A percentile compares a stretch with the other conserved stretches of the same genome.
phyloP scores from a whole-genome alignment of 2,113 vertebrate genomes.

The Cottus gobio region DNA sequence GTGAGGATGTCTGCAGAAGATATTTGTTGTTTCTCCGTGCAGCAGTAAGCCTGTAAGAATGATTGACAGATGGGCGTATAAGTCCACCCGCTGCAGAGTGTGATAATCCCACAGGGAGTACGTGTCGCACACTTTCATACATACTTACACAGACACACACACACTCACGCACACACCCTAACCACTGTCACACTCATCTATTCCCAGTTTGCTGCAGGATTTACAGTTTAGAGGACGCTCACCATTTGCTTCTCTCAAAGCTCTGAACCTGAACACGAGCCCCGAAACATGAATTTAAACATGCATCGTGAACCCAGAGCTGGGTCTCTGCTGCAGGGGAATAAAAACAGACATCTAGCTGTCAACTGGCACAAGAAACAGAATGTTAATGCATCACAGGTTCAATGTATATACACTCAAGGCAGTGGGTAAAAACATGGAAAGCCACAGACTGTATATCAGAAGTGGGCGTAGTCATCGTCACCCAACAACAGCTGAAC shows the following conservation, averaged over 20 bases:
- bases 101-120: slow-evolving; percentile 59
- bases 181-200: background rate
- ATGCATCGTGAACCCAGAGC: background rate
- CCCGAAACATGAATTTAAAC: background rate
- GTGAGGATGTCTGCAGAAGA: slow-evolving; percentile 34
- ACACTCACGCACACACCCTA: background rate
- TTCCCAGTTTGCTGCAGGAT: slow-evolving; percentile 17
- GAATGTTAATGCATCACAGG: slow-evolving; percentile 30
- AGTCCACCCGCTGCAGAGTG: slow-evolving; percentile 51
- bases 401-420: slow-evolving; percentile 20
- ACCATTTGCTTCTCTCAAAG: background rate
- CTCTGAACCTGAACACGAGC: slow-evolving; percentile 10
- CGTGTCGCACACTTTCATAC: background rate
- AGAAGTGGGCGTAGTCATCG: no score
- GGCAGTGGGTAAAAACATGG: background rate
- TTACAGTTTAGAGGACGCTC: background rate
- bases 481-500: no score
- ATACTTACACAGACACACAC: background rate
- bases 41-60: slow-evolving; percentile 70
- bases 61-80: slow-evolving; percentile 70
- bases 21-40: slow-evolving; percentile 36
- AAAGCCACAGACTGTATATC: background rate
- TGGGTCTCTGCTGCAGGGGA: slow-evolving; percentile 19
- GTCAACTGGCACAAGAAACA: slow-evolving; percentile 17
- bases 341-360: background rate